Conservation (phyloP, 2,113 vertebrate genomes). For the Spea bombifrons region DNA sequence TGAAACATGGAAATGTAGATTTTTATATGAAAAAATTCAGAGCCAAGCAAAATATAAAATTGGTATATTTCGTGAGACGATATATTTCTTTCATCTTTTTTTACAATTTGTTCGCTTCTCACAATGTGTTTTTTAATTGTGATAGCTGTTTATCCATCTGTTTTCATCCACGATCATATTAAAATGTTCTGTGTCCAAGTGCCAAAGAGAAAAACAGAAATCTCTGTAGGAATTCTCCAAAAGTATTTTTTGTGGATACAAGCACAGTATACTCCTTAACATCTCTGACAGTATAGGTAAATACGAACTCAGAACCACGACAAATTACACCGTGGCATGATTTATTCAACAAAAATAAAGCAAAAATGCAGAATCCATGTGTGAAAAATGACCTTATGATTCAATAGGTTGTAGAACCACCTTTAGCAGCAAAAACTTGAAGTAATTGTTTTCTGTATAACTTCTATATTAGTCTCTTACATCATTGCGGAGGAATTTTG, state of each 20-base stretch:
- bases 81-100: background rate
- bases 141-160: background rate
- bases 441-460: background rate
- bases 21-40: constrained; percentile 5
- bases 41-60: constrained; percentile 29
- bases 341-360: background rate
- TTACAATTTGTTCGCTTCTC: background rate
- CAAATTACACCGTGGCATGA: too few species aligned
- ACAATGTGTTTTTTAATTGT: background rate
- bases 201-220: too few species aligned
- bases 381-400: background rate
- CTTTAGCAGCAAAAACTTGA: background rate
- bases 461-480: background rate
- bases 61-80: background rate
- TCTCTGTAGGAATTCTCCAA: too few species aligned
- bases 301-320: too few species aligned
- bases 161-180: background rate
- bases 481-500: background rate
- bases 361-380: background rate
- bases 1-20: constrained; percentile 29
- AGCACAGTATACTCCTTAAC: too few species aligned
- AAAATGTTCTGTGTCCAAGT: too few species aligned
- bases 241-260: too few species aligned
- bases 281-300: too few species aligned
- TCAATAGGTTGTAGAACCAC: background rate